Percentiles rank a stretch among this genome's conserved stretches.
Evolutionary conservation across 2,113 vertebrate genomes (phyloP).

Genomic region (Cathartes aura): DNA sequence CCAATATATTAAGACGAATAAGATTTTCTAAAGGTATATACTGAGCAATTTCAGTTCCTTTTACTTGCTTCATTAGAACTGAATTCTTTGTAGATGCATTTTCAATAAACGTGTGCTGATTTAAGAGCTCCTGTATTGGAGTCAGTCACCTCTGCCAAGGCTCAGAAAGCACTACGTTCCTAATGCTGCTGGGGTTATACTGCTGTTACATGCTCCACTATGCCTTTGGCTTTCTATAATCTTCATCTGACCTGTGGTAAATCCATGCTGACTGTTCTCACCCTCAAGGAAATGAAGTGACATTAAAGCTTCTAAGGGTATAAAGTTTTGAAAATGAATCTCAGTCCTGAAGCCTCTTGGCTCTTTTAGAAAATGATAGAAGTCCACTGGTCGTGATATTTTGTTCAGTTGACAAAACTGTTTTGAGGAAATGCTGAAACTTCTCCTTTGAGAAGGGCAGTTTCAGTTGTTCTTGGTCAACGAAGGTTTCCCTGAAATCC

Average conservation of each 20-base stretch:
- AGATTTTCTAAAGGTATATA: slow-evolving; percentile 61
- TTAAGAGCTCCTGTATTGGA: background rate
- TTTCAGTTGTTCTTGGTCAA: background rate
- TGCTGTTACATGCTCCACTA: background rate
- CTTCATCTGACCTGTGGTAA: slow-evolving; percentile 39
- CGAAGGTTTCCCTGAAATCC: background rate
- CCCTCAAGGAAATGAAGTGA: slow-evolving; percentile 21
- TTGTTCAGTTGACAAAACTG: background rate
- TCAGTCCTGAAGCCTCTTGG: background rate
- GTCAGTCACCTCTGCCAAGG: slow-evolving; percentile 17
- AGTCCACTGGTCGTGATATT: background rate
- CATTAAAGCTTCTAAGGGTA: slow-evolving; percentile 18
- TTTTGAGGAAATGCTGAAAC: background rate
- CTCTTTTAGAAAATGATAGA: background rate
- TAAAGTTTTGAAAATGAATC: background rate
- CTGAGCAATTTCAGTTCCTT: slow-evolving; percentile 63
- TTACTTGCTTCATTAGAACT: slow-evolving; percentile 56
- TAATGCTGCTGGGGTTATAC: background rate
- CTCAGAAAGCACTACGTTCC: background rate
- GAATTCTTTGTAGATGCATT: slow-evolving; percentile 46
- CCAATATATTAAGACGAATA: slow-evolving; percentile 59
- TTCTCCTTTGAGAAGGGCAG: background rate
- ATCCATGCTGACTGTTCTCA: slow-evolving; percentile 31
- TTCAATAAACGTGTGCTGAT: slow-evolving; percentile 28
- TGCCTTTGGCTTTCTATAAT: slow-evolving; percentile 13